A percentile compares a stretch with the other conserved stretches of the same genome.
Conservation (phyloP, 2,113 vertebrate species). For the Antigone vipio region DNA sequence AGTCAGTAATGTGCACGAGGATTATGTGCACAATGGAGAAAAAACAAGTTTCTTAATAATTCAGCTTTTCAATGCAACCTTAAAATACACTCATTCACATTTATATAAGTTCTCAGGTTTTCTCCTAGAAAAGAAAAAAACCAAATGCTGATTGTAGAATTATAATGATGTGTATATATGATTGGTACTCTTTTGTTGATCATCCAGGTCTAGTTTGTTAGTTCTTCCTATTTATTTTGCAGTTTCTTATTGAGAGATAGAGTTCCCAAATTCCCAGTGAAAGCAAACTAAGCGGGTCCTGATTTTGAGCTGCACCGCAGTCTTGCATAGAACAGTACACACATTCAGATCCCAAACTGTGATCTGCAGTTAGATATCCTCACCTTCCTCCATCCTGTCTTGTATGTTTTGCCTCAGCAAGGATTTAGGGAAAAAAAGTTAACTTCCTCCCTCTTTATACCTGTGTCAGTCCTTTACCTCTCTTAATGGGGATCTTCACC, state of each 20-base stretch:
- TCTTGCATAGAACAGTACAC: not conserved
- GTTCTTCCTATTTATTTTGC: not conserved
- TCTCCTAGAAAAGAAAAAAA: not conserved
- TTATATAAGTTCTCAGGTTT: not conserved
- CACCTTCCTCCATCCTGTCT: not conserved
- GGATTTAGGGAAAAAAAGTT: not conserved
- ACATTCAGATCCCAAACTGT: not conserved
- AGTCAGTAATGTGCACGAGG: not conserved
- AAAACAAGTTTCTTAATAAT: not conserved
- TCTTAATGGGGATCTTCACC: not conserved
- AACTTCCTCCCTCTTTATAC: not conserved
- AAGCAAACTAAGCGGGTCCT: not conserved
- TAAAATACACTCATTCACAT: not conserved
- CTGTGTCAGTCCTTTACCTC: not conserved
- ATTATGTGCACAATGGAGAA: not conserved
- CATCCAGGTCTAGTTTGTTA: not conserved
- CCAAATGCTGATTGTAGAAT: not conserved
- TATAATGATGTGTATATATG: not conserved
- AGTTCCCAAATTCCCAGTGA: not conserved
- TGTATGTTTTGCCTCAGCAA: not conserved
- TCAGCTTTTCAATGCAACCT: not conserved
- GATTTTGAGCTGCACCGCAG: not conserved
- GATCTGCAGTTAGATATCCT: not conserved
- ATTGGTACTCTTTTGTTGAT: not conserved
- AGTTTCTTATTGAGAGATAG: not conserved